These are phyloP conservation scores for Porites lobata DNA, from an alignment of 92 coral and sea anemone species.

Conservation along the genomic window DNA sequence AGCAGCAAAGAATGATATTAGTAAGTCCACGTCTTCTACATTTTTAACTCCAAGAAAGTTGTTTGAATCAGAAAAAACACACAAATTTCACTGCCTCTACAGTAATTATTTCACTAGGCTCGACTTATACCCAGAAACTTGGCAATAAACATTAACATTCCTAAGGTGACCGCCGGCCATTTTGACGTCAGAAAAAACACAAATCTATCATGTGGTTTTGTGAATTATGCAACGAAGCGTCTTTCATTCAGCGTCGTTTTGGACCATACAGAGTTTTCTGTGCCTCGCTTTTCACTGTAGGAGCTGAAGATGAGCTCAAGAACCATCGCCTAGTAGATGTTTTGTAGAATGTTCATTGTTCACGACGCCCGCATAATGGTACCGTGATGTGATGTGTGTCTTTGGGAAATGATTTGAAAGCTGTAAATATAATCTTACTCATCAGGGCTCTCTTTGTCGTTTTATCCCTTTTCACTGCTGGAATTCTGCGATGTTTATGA, in stretches of 20 bases:
- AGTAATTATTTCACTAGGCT: not conserved
- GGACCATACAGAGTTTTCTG: not conserved
- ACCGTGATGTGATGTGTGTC: too few species aligned
- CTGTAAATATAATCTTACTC: not conserved
- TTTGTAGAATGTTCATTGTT: too few species aligned
- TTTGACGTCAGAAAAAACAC: slow-evolving; percentile 24
- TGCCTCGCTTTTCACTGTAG: not conserved
- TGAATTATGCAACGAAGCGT: not conserved
- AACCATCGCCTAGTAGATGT: not conserved
- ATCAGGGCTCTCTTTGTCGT: slow-evolving; percentile 2
- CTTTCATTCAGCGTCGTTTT: not conserved
- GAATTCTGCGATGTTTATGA: slow-evolving; percentile 27
- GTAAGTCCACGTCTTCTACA: slow-evolving; percentile 47
- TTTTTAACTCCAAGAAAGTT: not conserved
- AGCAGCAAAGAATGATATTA: slow-evolving; percentile 79
- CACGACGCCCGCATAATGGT: too few species aligned
- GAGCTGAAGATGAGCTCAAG: not conserved
- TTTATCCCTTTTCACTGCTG: slow-evolving; percentile 1
- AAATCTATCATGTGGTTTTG: not conserved
- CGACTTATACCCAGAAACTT: slow-evolving; percentile 19
- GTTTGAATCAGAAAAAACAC: not conserved
- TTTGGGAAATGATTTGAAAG: too few species aligned
- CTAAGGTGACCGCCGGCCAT: slow-evolving; percentile 11
- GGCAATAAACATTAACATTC: slow-evolving; percentile 44
- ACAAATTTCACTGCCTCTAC: not conserved